phyloP scores from a whole-genome alignment of 2,113 vertebrate species.

The Brachypteracias leptosomus region DNA sequence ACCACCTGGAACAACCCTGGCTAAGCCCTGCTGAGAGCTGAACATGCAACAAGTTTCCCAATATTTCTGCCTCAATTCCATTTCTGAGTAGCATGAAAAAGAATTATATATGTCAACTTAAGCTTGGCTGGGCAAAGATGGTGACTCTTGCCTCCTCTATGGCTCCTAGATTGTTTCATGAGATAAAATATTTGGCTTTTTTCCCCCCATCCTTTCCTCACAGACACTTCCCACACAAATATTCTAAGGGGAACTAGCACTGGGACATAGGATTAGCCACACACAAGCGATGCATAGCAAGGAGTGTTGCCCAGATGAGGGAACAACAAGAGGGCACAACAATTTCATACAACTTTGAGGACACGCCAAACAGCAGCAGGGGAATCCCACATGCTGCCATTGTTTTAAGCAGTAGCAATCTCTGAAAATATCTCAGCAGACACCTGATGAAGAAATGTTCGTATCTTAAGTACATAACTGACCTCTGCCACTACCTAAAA shows the following conservation, averaged over 20 bases:
- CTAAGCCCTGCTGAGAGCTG: background rate
- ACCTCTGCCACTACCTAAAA: background rate
- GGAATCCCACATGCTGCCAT: background rate
- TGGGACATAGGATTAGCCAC: background rate
- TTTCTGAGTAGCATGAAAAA: background rate
- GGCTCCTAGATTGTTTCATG: background rate
- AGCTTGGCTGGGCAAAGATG: background rate
- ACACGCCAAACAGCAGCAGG: background rate
- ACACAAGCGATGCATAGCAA: background rate
- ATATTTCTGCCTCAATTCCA: background rate
- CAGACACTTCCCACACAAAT: background rate
- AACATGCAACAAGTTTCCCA: background rate
- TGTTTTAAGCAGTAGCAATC: background rate
- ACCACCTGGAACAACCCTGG: background rate
- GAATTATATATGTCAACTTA: background rate
- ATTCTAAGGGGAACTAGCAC: background rate
- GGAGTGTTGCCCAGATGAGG: background rate
- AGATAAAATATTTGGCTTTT: background rate
- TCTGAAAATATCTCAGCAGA: background rate
- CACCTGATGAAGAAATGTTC: background rate
- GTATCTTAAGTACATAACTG: background rate
- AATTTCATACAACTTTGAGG: background rate
- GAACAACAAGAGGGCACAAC: background rate
- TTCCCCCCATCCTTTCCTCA: background rate
- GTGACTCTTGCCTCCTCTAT: background rate